Base-by-base conservation (phyloP, 2,113 vertebrate genomes). In the Cephalopholis sonnerati region DNA sequence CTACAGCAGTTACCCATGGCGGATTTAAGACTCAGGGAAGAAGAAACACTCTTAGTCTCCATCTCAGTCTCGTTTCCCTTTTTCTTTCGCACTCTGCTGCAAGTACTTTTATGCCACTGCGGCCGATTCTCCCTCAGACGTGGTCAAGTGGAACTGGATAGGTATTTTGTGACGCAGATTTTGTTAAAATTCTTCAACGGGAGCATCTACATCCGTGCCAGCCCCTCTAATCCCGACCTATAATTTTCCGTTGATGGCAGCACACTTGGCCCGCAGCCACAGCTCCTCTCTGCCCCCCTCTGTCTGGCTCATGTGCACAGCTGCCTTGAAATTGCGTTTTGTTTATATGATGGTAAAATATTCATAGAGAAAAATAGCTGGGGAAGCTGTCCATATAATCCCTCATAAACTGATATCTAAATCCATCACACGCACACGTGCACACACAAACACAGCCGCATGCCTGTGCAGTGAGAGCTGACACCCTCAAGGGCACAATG, bases 21-120 rank as follows among this genome's bases (percentile, higher is more conserved):
- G 87, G 91, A 94, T 94, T 93, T 92, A 94, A 89, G 91, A 92
- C 85, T 81, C 89, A 54, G 61, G 73, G 71, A 82, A 89, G 87
- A 83, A 79, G 81, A 89, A 89, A 89, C 81, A 86, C 69, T 86
- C 81, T 87, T 84, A 90, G 88, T 87, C 86, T 89, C 87, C 67
- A 84, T 92, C 87, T 88, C 76, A 68, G 81, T 85, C 77, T 87
- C 48, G 48, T 90, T 89, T 85, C 67, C 83, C 57, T 74, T 91
- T 89, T 83, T 73, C 68, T 78, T 77, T 87, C 20, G 44, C 44
- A 59, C 64, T 66, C 51, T 62, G 76, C 68, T 74, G 82, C 72
- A 75, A 77, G 70, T 71, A 53, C 48, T 69, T 83, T 77, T 63
- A 65, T 74, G 77, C 64, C 65, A 54, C 74, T 82, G 77, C 72